Percentiles rank a stretch among this genome's conserved stretches.
Conservation (phyloP, 2,113 vertebrate species). For the Macheiramphus alcinus region DNA sequence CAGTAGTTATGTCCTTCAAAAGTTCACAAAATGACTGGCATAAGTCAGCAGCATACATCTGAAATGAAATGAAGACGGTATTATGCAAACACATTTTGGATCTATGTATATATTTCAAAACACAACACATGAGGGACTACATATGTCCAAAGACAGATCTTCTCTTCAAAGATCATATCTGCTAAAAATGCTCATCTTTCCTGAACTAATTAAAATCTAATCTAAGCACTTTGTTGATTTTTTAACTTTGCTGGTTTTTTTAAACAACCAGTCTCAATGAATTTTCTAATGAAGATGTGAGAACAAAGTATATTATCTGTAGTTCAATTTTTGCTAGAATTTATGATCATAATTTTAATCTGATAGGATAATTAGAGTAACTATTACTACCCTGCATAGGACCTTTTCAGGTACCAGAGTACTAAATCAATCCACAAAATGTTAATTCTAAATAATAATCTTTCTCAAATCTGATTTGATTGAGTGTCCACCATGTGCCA, state of each 20-base stretch:
- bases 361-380: neutral
- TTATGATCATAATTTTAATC: neutral
- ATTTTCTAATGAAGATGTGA: neutral
- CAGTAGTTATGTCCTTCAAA: slow-evolving; percentile 89
- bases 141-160: neutral
- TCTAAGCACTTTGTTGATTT: neutral
- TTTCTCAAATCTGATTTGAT: neutral
- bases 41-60: slow-evolving; percentile 87
- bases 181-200: neutral
- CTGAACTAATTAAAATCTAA: neutral
- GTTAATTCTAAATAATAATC: neutral
- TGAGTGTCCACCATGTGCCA: neutral
- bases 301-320: neutral
- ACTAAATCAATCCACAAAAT: neutral
- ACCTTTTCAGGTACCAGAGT: neutral
- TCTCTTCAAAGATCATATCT: neutral
- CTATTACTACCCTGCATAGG: neutral
- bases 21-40: slow-evolving; percentile 90
- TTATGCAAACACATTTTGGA: neutral
- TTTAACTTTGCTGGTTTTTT: neutral
- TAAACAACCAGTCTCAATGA: neutral
- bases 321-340: neutral
- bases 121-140: neutral
- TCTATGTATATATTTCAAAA: neutral
- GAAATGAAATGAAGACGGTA: slow-evolving; percentile 31